Conservation (phyloP, 2,797 vertebrate species). For the Rhabdophis nuchalis region DNA sequence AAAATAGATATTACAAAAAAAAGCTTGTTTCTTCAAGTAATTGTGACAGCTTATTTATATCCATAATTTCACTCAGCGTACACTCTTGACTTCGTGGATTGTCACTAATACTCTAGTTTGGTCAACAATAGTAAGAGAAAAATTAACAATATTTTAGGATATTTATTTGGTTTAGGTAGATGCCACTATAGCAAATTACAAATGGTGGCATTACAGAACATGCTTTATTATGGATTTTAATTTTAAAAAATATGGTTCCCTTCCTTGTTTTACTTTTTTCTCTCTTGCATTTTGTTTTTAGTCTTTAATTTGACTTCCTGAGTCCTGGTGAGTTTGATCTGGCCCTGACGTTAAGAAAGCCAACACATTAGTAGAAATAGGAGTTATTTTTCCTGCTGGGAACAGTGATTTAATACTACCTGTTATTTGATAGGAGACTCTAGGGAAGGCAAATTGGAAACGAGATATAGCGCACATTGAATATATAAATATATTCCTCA, state of each 20-base stretch:
- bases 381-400: constrained; percentile 61
- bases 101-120: background rate
- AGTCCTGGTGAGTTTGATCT: constrained; percentile 59
- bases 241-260: constrained; percentile 33
- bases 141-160: background rate
- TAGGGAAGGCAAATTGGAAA: constrained; percentile 58
- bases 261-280: constrained; percentile 10
- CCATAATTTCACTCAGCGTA: background rate
- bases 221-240: constrained; percentile 47
- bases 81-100: accelerated
- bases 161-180: background rate
- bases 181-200: background rate
- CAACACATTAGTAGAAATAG: constrained; percentile 61
- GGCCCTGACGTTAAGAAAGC: constrained; percentile 60
- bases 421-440: constrained; percentile 67
- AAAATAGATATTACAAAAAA: too few relatives aligned
- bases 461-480: constrained; percentile 68
- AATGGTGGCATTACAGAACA: constrained; percentile 19
- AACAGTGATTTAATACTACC: constrained; percentile 65
- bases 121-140: background rate
- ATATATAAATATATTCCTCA: constrained; percentile 68
- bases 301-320: constrained; percentile 59
- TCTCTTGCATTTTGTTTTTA: constrained; percentile 38
- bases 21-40: too few relatives aligned
- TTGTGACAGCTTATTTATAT: background rate